phyloP scores from a whole-genome alignment of 2,113 vertebrate genomes.

The Tricholaema leucomelas region DNA sequence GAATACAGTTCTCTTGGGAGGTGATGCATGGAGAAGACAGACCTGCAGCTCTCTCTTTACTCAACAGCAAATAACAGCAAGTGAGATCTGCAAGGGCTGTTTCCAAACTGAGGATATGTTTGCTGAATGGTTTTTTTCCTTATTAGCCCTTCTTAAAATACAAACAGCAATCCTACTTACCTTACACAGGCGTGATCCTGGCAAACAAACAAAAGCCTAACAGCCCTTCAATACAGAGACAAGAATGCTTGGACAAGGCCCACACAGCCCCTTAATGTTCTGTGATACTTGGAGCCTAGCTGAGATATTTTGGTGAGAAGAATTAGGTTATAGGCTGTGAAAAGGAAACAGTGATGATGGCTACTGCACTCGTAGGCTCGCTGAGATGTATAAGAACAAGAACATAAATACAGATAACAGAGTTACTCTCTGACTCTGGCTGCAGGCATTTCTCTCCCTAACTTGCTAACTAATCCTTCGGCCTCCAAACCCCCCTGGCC shows the following conservation, averaged over 20 bases:
- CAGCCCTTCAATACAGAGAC: background rate
- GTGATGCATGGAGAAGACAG: rapidly evolving
- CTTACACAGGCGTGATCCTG: background rate
- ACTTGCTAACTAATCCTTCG: no score
- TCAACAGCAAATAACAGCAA: background rate
- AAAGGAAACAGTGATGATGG: no score
- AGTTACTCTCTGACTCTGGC: no score
- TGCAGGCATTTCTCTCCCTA: no score
- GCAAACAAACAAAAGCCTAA: background rate
- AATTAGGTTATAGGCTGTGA: no score
- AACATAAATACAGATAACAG: no score
- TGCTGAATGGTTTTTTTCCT: background rate
- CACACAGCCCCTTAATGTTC: no score
- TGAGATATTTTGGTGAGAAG: no score
- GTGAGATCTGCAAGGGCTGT: background rate
- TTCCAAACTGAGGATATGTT: background rate
- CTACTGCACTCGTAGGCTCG: no score
- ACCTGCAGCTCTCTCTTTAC: background rate
- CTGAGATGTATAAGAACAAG: no score
- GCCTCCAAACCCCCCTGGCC: no score
- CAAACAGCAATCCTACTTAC: background rate
- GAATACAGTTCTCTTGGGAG: background rate
- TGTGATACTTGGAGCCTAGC: no score
- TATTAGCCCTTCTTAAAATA: background rate
- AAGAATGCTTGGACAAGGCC: rapidly evolving